phyloP scores from a whole-genome alignment of 2,113 vertebrate species.

The Nesoenas mayeri region DNA sequence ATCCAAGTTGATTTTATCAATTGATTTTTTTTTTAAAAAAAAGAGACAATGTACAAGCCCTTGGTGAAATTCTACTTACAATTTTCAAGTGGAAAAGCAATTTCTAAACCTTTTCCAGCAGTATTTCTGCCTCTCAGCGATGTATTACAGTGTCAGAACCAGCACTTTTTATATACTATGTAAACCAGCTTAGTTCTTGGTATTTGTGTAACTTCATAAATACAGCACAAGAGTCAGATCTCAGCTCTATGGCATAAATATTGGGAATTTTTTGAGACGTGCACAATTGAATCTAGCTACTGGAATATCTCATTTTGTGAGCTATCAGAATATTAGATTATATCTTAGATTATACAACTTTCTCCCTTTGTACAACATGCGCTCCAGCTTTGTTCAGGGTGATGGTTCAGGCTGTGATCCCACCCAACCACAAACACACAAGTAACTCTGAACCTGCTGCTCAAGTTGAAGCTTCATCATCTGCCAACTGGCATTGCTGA shows the following conservation, averaged over 20 bases:
- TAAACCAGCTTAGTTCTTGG: neutral
- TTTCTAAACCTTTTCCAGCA: neutral
- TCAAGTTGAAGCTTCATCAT: neutral
- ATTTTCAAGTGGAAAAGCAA: constrained; percentile 1
- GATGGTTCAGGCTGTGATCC: neutral
- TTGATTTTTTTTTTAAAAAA: neutral
- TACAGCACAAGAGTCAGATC: neutral
- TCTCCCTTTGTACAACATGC: neutral
- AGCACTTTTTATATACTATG: neutral
- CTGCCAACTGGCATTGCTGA: neutral
- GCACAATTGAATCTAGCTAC: neutral
- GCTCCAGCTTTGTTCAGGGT: neutral
- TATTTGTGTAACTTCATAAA: neutral
- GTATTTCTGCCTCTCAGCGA: neutral
- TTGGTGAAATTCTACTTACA: neutral
- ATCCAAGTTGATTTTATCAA: neutral
- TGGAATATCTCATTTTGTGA: neutral
- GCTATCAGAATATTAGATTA: neutral
- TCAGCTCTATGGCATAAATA: neutral
- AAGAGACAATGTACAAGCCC: neutral
- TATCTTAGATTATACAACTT: neutral
- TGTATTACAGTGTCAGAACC: neutral
- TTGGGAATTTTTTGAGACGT: neutral
- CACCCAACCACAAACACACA: neutral
- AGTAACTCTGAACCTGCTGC: neutral